Percentiles rank a stretch among this genome's conserved stretches.
phyloP scores from a whole-genome alignment of 2,888 invertebrate species.

The Norana najaformis region DNA sequence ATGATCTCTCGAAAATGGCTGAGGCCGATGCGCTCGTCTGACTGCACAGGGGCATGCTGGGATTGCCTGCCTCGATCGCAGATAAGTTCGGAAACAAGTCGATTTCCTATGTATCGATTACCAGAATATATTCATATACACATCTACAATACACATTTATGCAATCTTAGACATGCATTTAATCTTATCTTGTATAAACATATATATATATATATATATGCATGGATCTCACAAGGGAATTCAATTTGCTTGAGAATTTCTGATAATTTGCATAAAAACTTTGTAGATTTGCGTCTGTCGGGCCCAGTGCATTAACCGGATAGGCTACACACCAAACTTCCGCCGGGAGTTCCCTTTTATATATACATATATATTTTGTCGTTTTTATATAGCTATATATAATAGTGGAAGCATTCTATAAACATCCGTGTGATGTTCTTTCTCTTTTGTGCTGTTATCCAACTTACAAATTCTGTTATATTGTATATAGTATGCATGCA shows the following conservation, averaged over 20 bases:
- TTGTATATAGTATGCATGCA: not conserved
- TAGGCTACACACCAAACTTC: not conserved
- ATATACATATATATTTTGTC: not conserved
- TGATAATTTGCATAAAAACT: not conserved
- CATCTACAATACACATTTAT: no score
- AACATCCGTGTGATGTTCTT: not conserved
- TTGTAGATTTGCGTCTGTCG: not conserved
- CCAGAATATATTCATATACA: no score
- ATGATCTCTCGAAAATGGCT: not conserved
- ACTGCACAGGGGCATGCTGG: not conserved
- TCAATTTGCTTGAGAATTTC: not conserved
- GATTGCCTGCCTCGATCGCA: not conserved
- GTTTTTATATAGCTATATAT: not conserved
- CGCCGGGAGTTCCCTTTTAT: not conserved
- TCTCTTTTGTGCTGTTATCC: not conserved
- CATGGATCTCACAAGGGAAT: not conserved
- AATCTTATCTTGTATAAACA: no score
- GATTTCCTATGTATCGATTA: not conserved
- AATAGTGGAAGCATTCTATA: no score
- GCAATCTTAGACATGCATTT: no score
- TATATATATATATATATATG: no score
- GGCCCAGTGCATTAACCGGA: not conserved
- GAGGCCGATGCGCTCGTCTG: no score
- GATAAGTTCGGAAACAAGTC: not conserved
- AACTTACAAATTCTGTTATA: not conserved